Conservation (phyloP, 2,797 vertebrate species). For the Molossus molossus region DNA sequence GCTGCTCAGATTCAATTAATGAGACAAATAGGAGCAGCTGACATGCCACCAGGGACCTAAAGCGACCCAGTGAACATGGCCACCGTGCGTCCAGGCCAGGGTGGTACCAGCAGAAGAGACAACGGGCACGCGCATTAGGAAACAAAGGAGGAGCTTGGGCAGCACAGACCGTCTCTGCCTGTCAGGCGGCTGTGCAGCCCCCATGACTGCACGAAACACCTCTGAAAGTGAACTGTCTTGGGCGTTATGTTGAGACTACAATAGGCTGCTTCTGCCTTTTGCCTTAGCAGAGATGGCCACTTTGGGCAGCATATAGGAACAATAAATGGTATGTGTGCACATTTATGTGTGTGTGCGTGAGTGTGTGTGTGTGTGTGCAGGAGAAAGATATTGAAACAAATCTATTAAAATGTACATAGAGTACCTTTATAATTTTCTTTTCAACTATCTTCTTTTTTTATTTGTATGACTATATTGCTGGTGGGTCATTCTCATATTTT, state of each 20-base stretch:
- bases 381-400: background rate
- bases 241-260: background rate
- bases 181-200: background rate
- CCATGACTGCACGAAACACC: background rate
- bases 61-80: background rate
- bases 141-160: background rate
- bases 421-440: constrained; percentile 1
- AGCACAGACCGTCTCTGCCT: background rate
- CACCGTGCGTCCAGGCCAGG: background rate
- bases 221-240: background rate
- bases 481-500: background rate
- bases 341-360: background rate
- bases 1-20: background rate
- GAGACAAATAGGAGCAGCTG: background rate
- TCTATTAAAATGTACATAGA: background rate
- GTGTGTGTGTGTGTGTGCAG: rapidly evolving
- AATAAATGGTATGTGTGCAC: background rate
- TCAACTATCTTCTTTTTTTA: background rate
- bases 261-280: background rate
- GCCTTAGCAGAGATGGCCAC: background rate
- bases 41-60: background rate
- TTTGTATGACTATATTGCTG: background rate
- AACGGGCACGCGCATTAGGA: background rate
- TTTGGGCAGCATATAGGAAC: background rate
- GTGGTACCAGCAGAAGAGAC: background rate